Percentiles rank a stretch among this genome's conserved stretches.
Evolutionary conservation across 2,797 vertebrate species (phyloP).

Genomic region (Dipus sagitta): DNA sequence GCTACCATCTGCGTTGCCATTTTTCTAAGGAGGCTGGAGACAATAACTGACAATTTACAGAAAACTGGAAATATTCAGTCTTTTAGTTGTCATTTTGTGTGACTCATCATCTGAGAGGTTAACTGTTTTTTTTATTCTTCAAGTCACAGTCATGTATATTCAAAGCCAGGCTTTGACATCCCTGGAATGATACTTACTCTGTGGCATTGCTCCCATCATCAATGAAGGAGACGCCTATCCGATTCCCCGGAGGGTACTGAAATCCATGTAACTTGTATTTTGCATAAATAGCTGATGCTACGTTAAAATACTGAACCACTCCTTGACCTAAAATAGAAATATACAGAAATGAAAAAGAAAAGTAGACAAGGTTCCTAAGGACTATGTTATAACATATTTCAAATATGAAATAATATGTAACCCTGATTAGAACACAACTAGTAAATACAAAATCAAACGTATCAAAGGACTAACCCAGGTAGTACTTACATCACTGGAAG

Average conservation of each 20-base stretch:
- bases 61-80: conserved; percentile 37
- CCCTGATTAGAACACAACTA: neutral
- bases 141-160: neutral
- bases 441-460: conserved; percentile 22
- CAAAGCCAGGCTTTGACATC: neutral
- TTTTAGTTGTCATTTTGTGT: conserved; percentile 13
- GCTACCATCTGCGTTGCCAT: conserved; percentile 97
- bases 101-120: conserved; percentile 23
- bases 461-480: neutral
- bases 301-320: conserved; percentile 95
- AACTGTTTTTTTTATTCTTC: conserved; percentile 38
- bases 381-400: neutral
- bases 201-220: conserved; percentile 94
- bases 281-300: conserved; percentile 96
- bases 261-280: conserved; percentile 96
- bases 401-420: conserved; percentile 31
- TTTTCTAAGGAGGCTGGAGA: conserved; percentile 93
- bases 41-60: conserved; percentile 68
- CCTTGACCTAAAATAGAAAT: conserved; percentile 90
- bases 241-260: conserved; percentile 97
- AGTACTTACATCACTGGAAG: neutral
- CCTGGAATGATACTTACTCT: conserved; percentile 89
- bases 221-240: conserved; percentile 92
- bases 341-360: conserved; percentile 40
- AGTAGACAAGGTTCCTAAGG: neutral